Conservation (phyloP, 2,113 vertebrate genomes). For the Paratilapia polleni region DNA sequence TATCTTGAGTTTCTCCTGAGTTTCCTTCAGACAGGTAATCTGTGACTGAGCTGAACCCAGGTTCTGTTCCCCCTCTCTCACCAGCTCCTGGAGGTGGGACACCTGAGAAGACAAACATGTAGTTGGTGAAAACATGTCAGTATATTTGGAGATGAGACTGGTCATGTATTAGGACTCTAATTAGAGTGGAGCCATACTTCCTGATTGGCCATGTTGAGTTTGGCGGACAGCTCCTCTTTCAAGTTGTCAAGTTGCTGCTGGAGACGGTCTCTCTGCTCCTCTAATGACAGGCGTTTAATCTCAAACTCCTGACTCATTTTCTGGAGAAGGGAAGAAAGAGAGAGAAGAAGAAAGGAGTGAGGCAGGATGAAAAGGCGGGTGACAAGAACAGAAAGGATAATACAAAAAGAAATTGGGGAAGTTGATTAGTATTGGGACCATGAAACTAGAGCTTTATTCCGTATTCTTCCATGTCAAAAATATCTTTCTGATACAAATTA, state of each 20-base stretch:
- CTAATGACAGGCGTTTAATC: conserved; percentile 89
- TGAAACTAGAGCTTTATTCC: background rate
- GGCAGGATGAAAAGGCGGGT: background rate
- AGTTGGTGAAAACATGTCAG: background rate
- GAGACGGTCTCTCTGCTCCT: conserved; percentile 90
- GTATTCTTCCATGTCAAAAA: background rate
- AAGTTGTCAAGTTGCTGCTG: conserved; percentile 90
- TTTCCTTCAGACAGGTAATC: conserved; percentile 89
- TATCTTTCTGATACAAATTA: background rate
- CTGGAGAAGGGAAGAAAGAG: conserved; percentile 66
- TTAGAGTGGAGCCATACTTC: conserved; percentile 80
- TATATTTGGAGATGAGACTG: background rate
- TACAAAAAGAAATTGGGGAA: background rate
- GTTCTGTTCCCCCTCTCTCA: conserved; percentile 90
- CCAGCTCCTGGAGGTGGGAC: conserved; percentile 89
- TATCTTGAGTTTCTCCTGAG: conserved; percentile 90
- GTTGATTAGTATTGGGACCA: background rate
- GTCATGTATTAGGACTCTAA: background rate
- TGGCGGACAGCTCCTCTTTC: conserved; percentile 89
- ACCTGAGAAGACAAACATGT: conserved; percentile 78
- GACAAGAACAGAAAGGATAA: background rate
- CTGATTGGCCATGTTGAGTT: conserved; percentile 91
- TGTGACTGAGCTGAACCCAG: conserved; percentile 89
- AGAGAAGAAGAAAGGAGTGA: background rate
- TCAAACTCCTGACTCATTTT: conserved; percentile 94